A percentile compares a stretch with the other conserved stretches of the same genome.
Evolutionary conservation across 1,140 invertebrate species (phyloP).

Genomic region (Caenorhabditis remanei): DNA sequence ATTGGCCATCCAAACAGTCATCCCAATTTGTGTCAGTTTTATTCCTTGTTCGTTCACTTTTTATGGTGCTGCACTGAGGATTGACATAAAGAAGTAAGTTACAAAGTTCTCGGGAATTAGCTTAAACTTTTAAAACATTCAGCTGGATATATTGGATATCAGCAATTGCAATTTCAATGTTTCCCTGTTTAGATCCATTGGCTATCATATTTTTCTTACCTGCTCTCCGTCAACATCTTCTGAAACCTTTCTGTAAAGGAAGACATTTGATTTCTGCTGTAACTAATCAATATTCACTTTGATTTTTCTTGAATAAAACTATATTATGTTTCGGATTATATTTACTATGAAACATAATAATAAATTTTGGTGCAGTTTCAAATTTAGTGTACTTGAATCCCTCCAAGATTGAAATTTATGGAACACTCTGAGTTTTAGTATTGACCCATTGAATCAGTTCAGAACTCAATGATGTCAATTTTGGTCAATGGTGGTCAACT

Average conservation of each 20-base stretch:
- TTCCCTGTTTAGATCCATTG: conserved; percentile 7
- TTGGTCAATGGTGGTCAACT: too few relatives aligned
- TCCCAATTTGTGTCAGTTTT: conserved; percentile 28
- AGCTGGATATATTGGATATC: conserved; percentile 17
- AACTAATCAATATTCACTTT: background rate
- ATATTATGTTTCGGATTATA: too few relatives aligned
- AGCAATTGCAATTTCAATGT: conserved; percentile 16
- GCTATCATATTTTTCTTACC: conserved; percentile 9
- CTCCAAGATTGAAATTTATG: too few relatives aligned
- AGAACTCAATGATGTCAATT: too few relatives aligned
- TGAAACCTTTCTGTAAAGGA: background rate
- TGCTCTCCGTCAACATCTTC: background rate
- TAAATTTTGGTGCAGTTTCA: too few relatives aligned
- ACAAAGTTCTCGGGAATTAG: too few relatives aligned
- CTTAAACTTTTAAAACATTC: background rate
- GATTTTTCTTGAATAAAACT: too few relatives aligned
- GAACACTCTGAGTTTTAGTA: too few relatives aligned
- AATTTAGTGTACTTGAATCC: too few relatives aligned
- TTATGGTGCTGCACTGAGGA: background rate
- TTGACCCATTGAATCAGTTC: too few relatives aligned
- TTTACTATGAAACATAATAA: too few relatives aligned
- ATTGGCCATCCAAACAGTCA: conserved; percentile 33
- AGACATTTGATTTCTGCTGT: background rate
- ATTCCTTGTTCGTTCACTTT: background rate
- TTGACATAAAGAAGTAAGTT: background rate